A percentile compares a stretch with the other conserved stretches of the same genome.
phyloP scores from a whole-genome alignment of 2,797 vertebrate species.

The Lepidocolaptes lacrymiger region DNA sequence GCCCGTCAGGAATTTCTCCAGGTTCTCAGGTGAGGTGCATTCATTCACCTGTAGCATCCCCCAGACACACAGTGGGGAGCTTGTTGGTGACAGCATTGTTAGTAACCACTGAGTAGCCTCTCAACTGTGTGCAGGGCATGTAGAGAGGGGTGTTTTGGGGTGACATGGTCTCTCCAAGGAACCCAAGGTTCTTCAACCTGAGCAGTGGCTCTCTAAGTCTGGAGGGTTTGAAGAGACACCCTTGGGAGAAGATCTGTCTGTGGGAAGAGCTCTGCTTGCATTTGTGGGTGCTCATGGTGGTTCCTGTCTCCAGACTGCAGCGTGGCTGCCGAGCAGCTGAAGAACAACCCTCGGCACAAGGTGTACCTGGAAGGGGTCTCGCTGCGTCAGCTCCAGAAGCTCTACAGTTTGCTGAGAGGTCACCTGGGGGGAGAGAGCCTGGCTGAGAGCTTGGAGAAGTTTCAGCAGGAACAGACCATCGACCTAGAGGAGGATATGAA shows the following conservation, averaged over 20 bases:
- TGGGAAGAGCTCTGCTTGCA: not conserved
- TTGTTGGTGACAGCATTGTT: not conserved
- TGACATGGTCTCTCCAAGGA: accelerated
- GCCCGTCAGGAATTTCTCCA: slow-evolving; percentile 88
- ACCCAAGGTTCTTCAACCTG: not conserved
- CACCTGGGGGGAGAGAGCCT: slow-evolving; percentile 84
- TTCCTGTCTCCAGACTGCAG: slow-evolving; percentile 80
- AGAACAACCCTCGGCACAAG: slow-evolving; percentile 88
- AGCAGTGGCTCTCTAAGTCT: not conserved
- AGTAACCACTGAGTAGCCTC: not conserved
- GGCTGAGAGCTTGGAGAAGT: slow-evolving; percentile 79
- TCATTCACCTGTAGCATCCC: not conserved
- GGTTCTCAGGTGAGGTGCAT: slow-evolving; percentile 82
- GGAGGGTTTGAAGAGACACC: not conserved
- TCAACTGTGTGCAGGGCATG: accelerated
- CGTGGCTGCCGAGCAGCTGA: slow-evolving; percentile 88
- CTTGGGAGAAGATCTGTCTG: not conserved
- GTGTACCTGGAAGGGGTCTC: slow-evolving; percentile 86
- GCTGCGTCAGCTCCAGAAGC: slow-evolving; percentile 84
- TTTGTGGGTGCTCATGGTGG: not conserved
- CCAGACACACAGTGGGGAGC: not conserved
- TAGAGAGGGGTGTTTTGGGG: not conserved
- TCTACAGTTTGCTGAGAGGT: slow-evolving; percentile 84
- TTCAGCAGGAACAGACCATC: slow-evolving; percentile 76
- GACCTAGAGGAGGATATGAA: slow-evolving; percentile 90